Base-by-base conservation (phyloP, 2,797 vertebrate genomes). In the Nannoperca obscura region DNA sequence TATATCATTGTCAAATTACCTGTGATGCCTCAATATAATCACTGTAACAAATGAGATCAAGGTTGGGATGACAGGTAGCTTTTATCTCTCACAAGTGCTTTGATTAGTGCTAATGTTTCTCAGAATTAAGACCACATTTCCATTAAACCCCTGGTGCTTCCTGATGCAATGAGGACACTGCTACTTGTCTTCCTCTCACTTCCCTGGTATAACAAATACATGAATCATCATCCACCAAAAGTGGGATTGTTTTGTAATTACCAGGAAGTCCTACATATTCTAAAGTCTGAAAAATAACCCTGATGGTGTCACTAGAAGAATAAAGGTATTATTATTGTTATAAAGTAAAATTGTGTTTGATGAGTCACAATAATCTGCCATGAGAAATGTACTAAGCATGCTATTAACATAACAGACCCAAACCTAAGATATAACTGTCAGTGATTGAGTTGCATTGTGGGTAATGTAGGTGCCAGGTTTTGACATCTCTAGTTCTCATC, bases 1-100 rank as follows among this genome's bases (percentile, higher is more conserved):
- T 81, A 68, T 50, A 65, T 89, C 83, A 87, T 73, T 82, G 80
- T 88, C 85, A 86, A 84, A 86, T 89, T 83, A 88, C 77, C 80
- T 42, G 58, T 52, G 84, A 89, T 62, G 79, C 67, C 34, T 80
- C 84, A 76, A 90, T 80, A 66, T 82, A 84, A 91, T 89, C 81
- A 86, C 14, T 54, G 72, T 83, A 84, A 87, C 80, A 82, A 90
- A 91, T 89, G 74, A 72, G 85, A 84, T 82, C 40, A 64, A 13
- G 52, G 27, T 15, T 17, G 40, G 52, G 70, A 66, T 84, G 77
- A 81, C 74, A 83, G 81, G 62, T 73, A 81, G 74, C 57, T 72
- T 81, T 69, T 1, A 19, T 79, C 63, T 65, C 54, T 54, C 66
- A 62, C 70, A 71, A 76, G 50, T 46, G 71, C 2, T 78, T 85